Evolutionary conservation across 2,888 invertebrate genomes (phyloP).

Genomic region (Andrena praecox): DNA sequence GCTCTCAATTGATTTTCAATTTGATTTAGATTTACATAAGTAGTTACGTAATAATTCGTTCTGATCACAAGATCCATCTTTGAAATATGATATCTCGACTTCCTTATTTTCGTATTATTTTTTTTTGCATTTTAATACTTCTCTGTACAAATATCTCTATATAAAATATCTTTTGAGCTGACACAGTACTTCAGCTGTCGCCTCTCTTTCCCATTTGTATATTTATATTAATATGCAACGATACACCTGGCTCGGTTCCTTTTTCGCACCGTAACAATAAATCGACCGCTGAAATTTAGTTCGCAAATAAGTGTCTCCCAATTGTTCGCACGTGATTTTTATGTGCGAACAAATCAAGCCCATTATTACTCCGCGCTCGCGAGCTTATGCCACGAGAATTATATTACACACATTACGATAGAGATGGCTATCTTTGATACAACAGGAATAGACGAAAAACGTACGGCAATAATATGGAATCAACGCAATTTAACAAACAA

Average conservation of each 20-base stretch:
- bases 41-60: constrained; percentile 16
- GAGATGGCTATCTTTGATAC: constrained; percentile 21
- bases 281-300: constrained; percentile 17
- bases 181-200: constrained; percentile 44
- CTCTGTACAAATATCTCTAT: constrained; percentile 84
- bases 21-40: constrained; percentile 13
- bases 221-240: constrained; percentile 45
- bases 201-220: constrained; percentile 42
- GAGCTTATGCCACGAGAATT: constrained; percentile 14
- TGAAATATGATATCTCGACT: constrained; percentile 49
- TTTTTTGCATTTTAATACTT: constrained; percentile 69
- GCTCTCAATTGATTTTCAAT: neutral
- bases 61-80: constrained; percentile 13
- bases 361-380: neutral
- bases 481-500: constrained; percentile 41
- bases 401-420: constrained; percentile 15
- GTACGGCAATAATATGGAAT: constrained; percentile 22
- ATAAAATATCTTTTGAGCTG: constrained; percentile 82
- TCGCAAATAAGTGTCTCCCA: constrained; percentile 15
- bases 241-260: constrained; percentile 34
- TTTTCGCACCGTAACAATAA: constrained; percentile 28
- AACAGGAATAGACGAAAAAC: constrained; percentile 26
- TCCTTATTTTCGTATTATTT: constrained; percentile 51
- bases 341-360: constrained; percentile 18
- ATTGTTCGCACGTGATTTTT: constrained; percentile 16